Percentiles rank a stretch among this genome's conserved stretches.
Conservation (phyloP, 2,888 invertebrate species). For the Cephalotes varians region DNA sequence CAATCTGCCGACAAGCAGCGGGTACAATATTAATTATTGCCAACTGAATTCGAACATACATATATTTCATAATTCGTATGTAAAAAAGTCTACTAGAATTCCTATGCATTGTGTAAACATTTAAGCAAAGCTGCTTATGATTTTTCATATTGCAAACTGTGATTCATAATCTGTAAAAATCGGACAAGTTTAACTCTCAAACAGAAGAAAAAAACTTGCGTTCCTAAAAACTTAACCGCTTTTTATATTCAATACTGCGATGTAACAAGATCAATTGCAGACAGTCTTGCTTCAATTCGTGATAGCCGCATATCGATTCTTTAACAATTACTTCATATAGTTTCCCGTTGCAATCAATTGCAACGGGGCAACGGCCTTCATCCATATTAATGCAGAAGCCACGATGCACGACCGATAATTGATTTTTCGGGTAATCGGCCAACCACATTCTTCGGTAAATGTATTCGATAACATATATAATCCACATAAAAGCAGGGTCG, state of each 20-base stretch:
- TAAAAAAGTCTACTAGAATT: neutral
- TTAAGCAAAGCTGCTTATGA: neutral
- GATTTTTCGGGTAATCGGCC: slow-evolving; percentile 53
- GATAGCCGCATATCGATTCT: slow-evolving; percentile 36
- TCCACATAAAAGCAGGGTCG: slow-evolving; percentile 30
- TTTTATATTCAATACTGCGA: slow-evolving; percentile 12
- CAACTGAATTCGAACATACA: neutral
- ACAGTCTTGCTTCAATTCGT: slow-evolving; percentile 7
- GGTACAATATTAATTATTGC: slow-evolving; percentile 23
- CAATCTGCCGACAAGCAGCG: slow-evolving; percentile 22
- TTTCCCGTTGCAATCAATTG: slow-evolving; percentile 37
- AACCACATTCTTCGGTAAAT: slow-evolving; percentile 39
- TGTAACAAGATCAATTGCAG: slow-evolving; percentile 34
- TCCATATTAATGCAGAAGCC: slow-evolving; percentile 53
- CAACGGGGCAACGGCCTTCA: slow-evolving; percentile 35
- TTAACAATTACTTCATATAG: slow-evolving; percentile 48
- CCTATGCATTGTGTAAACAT: neutral
- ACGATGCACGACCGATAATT: slow-evolving; percentile 44
- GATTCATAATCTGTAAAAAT: neutral
- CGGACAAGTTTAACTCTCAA: neutral
- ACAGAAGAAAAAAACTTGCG: neutral
- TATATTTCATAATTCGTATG: neutral
- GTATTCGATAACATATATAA: slow-evolving; percentile 48
- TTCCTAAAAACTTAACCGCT: neutral
- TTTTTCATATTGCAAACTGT: neutral